Evolutionary conservation across 2,797 vertebrate species (phyloP).

Genomic region (Alosa sapidissima): DNA sequence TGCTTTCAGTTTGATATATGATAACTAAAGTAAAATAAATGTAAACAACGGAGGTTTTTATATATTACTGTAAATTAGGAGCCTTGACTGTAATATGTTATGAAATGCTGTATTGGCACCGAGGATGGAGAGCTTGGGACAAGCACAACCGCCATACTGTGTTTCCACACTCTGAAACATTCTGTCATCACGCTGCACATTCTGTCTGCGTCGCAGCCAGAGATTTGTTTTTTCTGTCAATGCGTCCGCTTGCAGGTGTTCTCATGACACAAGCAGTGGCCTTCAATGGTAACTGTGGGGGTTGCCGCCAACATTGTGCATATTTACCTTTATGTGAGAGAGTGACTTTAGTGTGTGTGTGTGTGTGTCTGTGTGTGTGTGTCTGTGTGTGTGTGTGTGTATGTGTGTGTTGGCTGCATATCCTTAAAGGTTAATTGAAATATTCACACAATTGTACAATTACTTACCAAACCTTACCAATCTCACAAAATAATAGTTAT

Average conservation of each 20-base stretch:
- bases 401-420: not conserved
- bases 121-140: not conserved
- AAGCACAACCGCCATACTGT: not conserved
- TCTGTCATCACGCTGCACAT: conserved; percentile 44
- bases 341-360: not conserved
- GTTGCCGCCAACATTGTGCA: not conserved
- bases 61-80: not conserved
- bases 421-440: not conserved
- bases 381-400: not conserved
- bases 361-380: too few species aligned
- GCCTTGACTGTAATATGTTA: not conserved
- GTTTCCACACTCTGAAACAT: conserved; percentile 28
- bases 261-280: conserved; percentile 39
- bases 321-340: not conserved
- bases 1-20: not conserved
- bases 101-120: not conserved
- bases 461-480: not conserved
- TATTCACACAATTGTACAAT: not conserved
- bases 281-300: conserved; percentile 35
- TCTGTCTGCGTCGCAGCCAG: conserved; percentile 44
- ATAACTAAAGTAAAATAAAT: not conserved
- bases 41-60: too few species aligned
- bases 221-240: conserved; percentile 46
- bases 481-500: not conserved
- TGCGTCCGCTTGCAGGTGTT: conserved; percentile 38